Conservation (phyloP, 2,113 vertebrate genomes). For the Dicentrarchus labrax region DNA sequence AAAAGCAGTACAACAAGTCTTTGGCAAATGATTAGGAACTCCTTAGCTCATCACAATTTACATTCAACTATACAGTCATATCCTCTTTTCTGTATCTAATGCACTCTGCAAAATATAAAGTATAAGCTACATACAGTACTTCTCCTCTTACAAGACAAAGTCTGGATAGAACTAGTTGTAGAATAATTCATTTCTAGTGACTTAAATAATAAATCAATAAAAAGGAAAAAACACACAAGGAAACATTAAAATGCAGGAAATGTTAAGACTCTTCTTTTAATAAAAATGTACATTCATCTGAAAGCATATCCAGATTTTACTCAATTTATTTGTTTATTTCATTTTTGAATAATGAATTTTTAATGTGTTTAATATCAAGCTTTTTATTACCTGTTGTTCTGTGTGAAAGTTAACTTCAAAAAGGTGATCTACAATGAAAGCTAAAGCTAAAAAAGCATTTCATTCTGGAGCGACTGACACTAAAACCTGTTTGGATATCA, state of each 20-base stretch:
- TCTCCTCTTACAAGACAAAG: neutral
- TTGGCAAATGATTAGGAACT: slow-evolving; percentile 23
- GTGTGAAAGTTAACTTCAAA: neutral
- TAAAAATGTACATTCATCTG: neutral
- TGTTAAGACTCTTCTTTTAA: too few species aligned
- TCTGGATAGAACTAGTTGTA: neutral
- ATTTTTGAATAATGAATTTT: neutral
- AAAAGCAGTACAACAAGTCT: slow-evolving; percentile 24
- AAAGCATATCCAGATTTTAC: neutral
- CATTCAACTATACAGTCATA: neutral
- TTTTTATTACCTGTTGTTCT: neutral
- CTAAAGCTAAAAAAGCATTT: too few species aligned
- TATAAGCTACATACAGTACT: neutral
- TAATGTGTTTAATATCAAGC: neutral
- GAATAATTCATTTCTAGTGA: neutral
- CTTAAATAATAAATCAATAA: neutral
- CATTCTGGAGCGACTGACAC: neutral
- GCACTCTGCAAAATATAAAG: slow-evolving; percentile 16
- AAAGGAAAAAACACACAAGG: neutral
- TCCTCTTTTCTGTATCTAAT: slow-evolving; percentile 32
- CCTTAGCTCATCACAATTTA: slow-evolving; percentile 41
- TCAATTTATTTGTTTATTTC: neutral
- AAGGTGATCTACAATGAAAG: neutral
- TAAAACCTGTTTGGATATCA: neutral
- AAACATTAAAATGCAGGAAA: neutral